phyloP scores from a whole-genome alignment of 2,113 vertebrate species.

The Antechinus flavipes region DNA sequence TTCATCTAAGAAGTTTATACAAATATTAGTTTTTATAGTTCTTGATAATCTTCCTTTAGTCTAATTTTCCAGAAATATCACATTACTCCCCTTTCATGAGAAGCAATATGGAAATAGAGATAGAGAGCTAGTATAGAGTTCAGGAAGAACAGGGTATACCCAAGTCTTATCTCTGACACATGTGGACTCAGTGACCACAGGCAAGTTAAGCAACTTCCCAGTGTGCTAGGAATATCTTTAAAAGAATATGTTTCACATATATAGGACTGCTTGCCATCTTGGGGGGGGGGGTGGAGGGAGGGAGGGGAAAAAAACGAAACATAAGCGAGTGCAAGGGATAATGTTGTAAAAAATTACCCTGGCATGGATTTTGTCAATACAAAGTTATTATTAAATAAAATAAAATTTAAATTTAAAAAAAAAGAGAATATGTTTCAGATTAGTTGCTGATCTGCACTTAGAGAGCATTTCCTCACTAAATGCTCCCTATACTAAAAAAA shows the following conservation, averaged over 20 bases:
- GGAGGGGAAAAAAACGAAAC: too few relatives aligned
- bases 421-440: background rate
- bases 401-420: too few relatives aligned
- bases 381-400: too few relatives aligned
- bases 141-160: background rate
- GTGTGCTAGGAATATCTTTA: background rate
- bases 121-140: background rate
- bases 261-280: too few relatives aligned
- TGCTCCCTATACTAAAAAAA: background rate
- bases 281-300: too few relatives aligned
- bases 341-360: too few relatives aligned
- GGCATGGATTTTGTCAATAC: too few relatives aligned
- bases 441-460: background rate
- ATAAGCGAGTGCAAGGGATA: too few relatives aligned
- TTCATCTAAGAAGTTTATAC: background rate
- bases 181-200: background rate
- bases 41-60: background rate
- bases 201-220: background rate
- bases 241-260: background rate
- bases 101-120: background rate
- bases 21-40: background rate
- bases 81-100: background rate
- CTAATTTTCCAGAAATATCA: background rate
- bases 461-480: background rate
- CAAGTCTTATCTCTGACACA: background rate